Percentiles rank a stretch among this genome's conserved stretches.
Evolutionary conservation across 2,113 vertebrate species (phyloP).

Genomic region (Erinaceus europaeus): DNA sequence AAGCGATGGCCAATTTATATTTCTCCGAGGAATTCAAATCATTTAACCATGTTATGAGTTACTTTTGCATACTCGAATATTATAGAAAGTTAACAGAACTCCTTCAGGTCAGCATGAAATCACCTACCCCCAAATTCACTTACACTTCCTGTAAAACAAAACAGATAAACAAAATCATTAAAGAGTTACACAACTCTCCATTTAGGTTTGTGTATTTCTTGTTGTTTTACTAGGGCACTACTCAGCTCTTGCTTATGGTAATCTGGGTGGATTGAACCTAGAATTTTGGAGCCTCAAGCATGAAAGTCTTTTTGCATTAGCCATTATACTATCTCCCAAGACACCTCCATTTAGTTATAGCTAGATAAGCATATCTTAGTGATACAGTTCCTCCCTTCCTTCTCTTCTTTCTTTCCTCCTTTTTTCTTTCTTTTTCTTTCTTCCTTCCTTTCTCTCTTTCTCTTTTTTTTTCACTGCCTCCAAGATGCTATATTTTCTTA

Average conservation of each 20-base stretch:
- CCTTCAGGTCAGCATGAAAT: neutral
- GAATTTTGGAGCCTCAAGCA: too few relatives aligned
- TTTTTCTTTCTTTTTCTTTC: too few relatives aligned
- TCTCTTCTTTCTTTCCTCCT: too few relatives aligned
- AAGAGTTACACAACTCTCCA: neutral
- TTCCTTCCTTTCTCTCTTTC: too few relatives aligned
- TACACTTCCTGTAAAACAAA: neutral
- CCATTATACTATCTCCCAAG: too few relatives aligned
- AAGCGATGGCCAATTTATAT: neutral
- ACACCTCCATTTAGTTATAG: too few relatives aligned
- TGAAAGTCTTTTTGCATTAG: too few relatives aligned
- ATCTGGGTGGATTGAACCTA: too few relatives aligned
- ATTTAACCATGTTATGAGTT: neutral
- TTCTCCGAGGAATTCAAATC: neutral
- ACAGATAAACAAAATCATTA: neutral
- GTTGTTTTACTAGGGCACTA: too few relatives aligned
- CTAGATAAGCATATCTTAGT: neutral
- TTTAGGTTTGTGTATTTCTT: too few relatives aligned
- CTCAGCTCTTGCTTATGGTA: too few relatives aligned
- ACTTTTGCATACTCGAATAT: neutral
- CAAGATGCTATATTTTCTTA: conserved; percentile 37
- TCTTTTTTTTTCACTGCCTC: neutral
- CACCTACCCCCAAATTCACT: neutral
- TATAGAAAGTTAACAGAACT: neutral
- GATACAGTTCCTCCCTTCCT: too few relatives aligned